Evolutionary conservation across 1,140 invertebrate species (phyloP).

Genomic region (Chymomyza costata): DNA sequence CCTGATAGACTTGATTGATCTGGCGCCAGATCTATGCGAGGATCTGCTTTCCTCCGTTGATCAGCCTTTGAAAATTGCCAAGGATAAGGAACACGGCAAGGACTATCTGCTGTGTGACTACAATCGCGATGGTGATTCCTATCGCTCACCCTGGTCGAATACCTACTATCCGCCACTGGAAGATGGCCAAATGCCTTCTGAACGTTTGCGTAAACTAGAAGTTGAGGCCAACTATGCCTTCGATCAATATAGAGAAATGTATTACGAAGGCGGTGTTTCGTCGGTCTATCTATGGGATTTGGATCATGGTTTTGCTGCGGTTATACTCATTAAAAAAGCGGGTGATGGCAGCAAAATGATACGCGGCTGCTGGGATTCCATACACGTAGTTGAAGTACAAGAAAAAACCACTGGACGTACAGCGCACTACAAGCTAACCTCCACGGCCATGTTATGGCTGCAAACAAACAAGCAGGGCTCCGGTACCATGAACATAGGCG

Average conservation of each 20-base stretch:
- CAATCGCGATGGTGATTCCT: constrained; percentile 99
- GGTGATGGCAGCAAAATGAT: constrained; percentile 97
- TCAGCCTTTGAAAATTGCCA: constrained; percentile 98
- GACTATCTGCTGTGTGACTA: constrained; percentile 99
- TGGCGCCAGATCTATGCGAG: constrained; percentile 96
- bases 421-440: constrained; percentile 99
- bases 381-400: constrained; percentile 99
- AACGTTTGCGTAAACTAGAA: constrained; percentile 95
- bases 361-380: constrained; percentile 99
- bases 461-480: constrained; percentile 97
- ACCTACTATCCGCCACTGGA: constrained; percentile 98
- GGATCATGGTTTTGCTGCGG: constrained; percentile 99
- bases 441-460: constrained; percentile 99
- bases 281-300: constrained; percentile 99
- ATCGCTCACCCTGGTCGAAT: constrained; percentile 99
- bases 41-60: constrained; percentile 98
- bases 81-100: constrained; percentile 95
- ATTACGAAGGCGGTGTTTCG: constrained; percentile 99
- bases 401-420: constrained; percentile 95
- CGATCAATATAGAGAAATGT: constrained; percentile 99
- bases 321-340: constrained; percentile 99
- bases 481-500: constrained; percentile 98
- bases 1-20: constrained; percentile 96
- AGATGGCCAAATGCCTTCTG: constrained; percentile 98
- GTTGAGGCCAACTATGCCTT: constrained; percentile 99